These are phyloP conservation scores for Coregonus sp. DNA, from an alignment of 2,797 vertebrate genomes.

Conservation along the genomic window DNA sequence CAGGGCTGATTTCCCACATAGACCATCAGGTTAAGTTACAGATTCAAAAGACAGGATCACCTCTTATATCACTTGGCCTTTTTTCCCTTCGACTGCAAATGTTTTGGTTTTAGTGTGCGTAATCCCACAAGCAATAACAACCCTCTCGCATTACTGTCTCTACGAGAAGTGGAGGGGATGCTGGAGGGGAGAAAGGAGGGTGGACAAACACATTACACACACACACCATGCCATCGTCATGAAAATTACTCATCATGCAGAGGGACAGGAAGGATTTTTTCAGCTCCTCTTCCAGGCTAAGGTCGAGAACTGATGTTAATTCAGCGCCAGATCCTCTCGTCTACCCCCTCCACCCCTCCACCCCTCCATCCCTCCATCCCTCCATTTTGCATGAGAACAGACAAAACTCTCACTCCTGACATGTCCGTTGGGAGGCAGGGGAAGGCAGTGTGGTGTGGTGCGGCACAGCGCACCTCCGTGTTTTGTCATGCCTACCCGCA, in stretches of 20 bases:
- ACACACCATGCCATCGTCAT: conserved; percentile 23
- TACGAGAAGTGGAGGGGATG: conserved; percentile 23
- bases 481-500: conserved; percentile 54
- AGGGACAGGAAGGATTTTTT: conserved; percentile 44
- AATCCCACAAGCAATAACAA: conserved; percentile 56
- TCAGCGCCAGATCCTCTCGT: conserved; percentile 31
- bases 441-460: conserved; percentile 68
- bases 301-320: conserved; percentile 47
- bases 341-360: conserved; percentile 6
- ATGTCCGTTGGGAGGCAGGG: conserved; percentile 34
- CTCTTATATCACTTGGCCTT: conserved; percentile 52
- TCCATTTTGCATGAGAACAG: conserved; percentile 33
- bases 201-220: conserved; percentile 34
- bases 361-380: conserved; percentile 5
- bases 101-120: conserved; percentile 44
- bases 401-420: conserved; percentile 62
- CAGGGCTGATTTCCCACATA: conserved; percentile 67
- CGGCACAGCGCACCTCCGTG: conserved; percentile 55
- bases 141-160: conserved; percentile 38
- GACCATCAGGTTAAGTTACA: conserved; percentile 69
- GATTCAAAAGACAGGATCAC: conserved; percentile 66
- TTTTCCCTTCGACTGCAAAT: conserved; percentile 11
- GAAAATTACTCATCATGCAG: conserved; percentile 43
- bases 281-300: conserved; percentile 32
- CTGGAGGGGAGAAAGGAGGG: not conserved